phyloP scores from a whole-genome alignment of 2,797 vertebrate genomes.

The Ibycter americanus region DNA sequence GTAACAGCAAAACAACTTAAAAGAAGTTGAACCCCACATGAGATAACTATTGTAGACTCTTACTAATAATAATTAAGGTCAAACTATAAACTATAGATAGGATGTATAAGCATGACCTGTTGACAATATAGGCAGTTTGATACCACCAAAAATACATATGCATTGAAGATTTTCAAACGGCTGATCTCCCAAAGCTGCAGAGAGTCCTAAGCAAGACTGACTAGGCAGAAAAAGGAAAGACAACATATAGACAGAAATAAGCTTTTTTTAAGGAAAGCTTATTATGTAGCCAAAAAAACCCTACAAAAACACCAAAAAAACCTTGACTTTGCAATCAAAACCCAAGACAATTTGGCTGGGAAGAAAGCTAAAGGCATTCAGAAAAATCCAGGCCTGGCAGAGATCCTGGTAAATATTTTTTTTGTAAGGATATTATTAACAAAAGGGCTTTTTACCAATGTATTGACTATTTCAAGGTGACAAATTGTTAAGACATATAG shows the following conservation, averaged over 20 bases:
- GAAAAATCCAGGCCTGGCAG: neutral
- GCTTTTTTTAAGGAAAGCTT: neutral
- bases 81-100: neutral
- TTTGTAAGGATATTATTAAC: neutral
- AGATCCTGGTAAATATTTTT: neutral
- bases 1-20: neutral
- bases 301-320: too few relatives aligned
- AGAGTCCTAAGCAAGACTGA: neutral
- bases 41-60: neutral
- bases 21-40: neutral
- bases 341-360: neutral
- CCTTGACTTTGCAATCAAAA: neutral
- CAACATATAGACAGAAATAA: neutral
- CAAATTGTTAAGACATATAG: neutral
- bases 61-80: neutral
- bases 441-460: neutral
- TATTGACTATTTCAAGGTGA: neutral
- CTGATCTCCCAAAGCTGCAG: neutral
- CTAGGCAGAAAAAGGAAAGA: neutral
- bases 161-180: neutral
- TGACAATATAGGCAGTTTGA: neutral
- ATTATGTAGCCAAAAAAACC: neutral
- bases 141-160: neutral
- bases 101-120: neutral
- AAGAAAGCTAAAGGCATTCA: neutral